phyloP scores from a whole-genome alignment of 2,888 invertebrate genomes.

The Pristionchus exspectatus region DNA sequence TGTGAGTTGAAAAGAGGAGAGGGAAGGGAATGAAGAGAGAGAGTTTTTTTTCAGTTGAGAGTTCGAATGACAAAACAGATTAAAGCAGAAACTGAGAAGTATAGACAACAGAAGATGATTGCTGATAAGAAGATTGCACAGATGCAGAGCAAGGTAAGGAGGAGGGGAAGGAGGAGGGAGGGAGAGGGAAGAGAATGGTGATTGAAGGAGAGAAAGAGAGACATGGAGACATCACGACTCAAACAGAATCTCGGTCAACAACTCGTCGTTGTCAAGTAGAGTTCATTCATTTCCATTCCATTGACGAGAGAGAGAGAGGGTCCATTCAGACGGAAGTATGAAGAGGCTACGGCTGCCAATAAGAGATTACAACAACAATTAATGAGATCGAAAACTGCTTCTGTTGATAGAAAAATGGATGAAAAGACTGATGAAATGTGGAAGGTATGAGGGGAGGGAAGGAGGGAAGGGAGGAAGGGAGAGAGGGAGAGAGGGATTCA shows the following conservation, averaged over 20 bases:
- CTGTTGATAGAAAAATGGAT: conserved; percentile 10
- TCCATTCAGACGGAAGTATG: conserved; percentile 49
- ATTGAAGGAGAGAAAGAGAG: conserved; percentile 62
- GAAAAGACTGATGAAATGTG: conserved; percentile 37
- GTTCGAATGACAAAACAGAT: conserved; percentile 63
- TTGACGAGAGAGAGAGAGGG: not conserved
- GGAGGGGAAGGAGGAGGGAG: not conserved
- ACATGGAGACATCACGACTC: conserved; percentile 60
- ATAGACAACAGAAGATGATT: conserved; percentile 59
- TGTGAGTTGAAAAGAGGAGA: conserved; percentile 23
- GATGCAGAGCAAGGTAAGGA: conserved; percentile 59
- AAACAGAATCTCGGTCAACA: conserved; percentile 61
- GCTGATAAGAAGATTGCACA: conserved; percentile 64
- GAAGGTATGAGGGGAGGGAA: conserved; percentile 8
- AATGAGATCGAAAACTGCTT: conserved; percentile 11
- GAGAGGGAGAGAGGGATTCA: not conserved
- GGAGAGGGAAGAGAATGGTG: too few species aligned
- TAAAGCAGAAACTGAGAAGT: conserved; percentile 63
- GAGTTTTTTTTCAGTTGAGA: conserved; percentile 57
- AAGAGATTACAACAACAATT: conserved; percentile 50
- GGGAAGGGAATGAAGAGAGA: not conserved
- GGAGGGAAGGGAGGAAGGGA: not conserved
- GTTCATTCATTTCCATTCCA: not conserved
- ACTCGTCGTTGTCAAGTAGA: conserved; percentile 61
- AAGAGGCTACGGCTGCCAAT: conserved; percentile 51